A percentile compares a stretch with the other conserved stretches of the same genome.
Evolutionary conservation across 2,888 invertebrate genomes (phyloP).

Genomic region (Drosophila monieri): DNA sequence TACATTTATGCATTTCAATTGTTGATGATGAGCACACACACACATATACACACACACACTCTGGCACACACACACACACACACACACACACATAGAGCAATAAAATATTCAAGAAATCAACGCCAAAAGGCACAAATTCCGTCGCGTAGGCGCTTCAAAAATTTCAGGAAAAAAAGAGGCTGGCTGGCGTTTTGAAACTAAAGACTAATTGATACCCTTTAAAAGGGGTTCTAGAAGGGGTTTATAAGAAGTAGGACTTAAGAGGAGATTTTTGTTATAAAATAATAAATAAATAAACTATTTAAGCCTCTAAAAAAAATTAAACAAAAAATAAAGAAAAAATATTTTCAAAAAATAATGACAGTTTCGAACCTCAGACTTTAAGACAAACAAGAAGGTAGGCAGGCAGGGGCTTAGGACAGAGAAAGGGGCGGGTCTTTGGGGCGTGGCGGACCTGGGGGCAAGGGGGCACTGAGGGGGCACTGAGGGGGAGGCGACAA

Average conservation of each 20-base stretch:
- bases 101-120: conserved; percentile 34
- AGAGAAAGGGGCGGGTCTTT: neutral
- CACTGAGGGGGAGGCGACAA: conserved; percentile 1
- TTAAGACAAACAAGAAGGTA: conserved; percentile 10
- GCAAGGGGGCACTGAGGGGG: no score
- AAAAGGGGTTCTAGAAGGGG: neutral
- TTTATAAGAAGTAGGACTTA: no score
- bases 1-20: conserved; percentile 38
- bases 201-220: neutral
- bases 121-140: conserved; percentile 4
- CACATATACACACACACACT: conserved; percentile 2
- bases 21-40: conserved; percentile 29
- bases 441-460: no score
- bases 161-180: conserved; percentile 10
- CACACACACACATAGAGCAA: conserved; percentile 1
- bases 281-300: no score
- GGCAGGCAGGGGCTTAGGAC: neutral
- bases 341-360: no score
- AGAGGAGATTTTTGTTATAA: no score
- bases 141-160: conserved; percentile 6
- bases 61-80: neutral
- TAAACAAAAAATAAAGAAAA: no score
- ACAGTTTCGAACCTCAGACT: neutral
- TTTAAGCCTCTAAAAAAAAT: no score
- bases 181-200: neutral